phyloP scores from a whole-genome alignment of 2,113 vertebrate species.

The Pteronura brasiliensis region DNA sequence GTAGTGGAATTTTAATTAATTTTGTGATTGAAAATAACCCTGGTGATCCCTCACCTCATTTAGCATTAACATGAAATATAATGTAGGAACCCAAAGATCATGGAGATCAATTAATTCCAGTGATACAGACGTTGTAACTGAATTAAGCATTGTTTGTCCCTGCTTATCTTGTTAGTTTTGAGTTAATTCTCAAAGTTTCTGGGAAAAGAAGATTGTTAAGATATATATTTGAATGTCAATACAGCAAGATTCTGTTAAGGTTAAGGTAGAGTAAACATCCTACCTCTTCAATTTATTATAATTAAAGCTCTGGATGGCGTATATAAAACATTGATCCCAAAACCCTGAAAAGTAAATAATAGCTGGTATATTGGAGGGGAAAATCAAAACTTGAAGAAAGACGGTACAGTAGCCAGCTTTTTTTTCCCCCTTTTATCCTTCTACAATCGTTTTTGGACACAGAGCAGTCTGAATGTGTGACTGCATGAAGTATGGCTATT shows the following conservation, averaged over 20 bases:
- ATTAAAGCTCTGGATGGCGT: not conserved
- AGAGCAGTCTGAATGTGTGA: not conserved
- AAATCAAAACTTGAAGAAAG: not conserved
- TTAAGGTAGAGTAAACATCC: not conserved
- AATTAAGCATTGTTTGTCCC: not conserved
- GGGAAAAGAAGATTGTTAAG: not conserved
- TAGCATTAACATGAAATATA: not conserved
- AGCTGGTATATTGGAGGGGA: not conserved
- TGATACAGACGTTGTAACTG: not conserved
- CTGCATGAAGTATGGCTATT: not conserved
- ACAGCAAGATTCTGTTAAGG: not conserved
- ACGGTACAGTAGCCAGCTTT: not conserved
- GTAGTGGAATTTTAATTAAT: not conserved
- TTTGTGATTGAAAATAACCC: not conserved
- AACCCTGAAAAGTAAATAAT: not conserved
- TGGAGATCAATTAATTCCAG: not conserved
- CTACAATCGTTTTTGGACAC: no score
- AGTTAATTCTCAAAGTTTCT: not conserved
- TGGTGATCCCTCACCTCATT: not conserved
- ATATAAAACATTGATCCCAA: not conserved
- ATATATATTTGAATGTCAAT: not conserved
- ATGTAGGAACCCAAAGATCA: not conserved
- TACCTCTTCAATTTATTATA: not conserved
- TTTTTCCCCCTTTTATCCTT: rapidly evolving
- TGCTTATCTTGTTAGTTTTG: not conserved